These are phyloP conservation scores for Leptinotarsa defecta DNA, from an alignment of 1,140 invertebrate species.

Conservation along the genomic window DNA sequence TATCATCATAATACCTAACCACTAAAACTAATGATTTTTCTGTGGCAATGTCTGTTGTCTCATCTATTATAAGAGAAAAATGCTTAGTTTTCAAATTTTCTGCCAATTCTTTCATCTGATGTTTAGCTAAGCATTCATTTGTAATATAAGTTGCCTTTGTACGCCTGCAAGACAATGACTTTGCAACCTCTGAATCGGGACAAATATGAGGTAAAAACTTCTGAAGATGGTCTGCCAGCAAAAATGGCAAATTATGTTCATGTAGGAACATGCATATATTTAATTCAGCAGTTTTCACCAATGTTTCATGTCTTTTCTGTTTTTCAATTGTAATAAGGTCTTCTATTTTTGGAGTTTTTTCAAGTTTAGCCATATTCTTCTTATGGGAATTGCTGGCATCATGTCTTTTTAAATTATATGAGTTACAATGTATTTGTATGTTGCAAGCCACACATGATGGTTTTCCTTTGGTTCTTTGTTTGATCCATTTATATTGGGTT, in stretches of 20 bases:
- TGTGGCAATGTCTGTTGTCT: constrained; percentile 25
- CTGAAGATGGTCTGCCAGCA: constrained; percentile 15
- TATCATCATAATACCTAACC: neutral
- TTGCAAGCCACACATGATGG: too few species aligned
- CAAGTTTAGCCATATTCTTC: neutral
- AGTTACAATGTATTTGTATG: too few species aligned
- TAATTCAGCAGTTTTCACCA: constrained; percentile 11
- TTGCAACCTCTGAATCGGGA: constrained; percentile 17
- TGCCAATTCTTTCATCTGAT: neutral
- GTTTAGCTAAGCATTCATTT: neutral
- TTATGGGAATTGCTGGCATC: neutral
- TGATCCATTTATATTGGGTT: too few species aligned
- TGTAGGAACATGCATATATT: constrained; percentile 8
- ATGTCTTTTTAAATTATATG: too few species aligned
- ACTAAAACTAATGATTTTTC: constrained; percentile 18
- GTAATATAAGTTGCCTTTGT: constrained; percentile 17
- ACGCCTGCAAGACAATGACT: neutral
- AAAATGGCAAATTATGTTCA: constrained; percentile 14
- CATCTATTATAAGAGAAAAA: constrained; percentile 11
- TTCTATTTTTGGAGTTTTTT: neutral
- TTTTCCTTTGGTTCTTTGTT: too few species aligned
- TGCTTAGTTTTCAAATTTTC: neutral
- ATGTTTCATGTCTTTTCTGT: neutral
- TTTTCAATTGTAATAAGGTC: neutral
- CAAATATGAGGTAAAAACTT: neutral